Evolutionary conservation across 2,888 invertebrate genomes (phyloP).

Genomic region (Sminthurinus aureus): DNA sequence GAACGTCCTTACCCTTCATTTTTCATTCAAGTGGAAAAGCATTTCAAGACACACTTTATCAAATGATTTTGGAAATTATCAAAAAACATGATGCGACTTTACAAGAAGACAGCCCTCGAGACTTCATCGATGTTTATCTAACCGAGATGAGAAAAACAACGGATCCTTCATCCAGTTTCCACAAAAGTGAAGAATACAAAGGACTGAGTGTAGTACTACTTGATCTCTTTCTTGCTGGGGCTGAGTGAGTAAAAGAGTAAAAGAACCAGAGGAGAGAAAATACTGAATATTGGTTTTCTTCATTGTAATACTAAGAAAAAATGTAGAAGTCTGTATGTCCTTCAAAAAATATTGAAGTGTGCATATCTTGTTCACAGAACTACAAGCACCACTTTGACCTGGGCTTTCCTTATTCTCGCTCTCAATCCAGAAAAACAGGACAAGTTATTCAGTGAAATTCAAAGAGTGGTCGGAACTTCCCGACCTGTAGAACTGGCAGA

Average conservation of each 20-base stretch:
- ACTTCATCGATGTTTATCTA: conserved; percentile 57
- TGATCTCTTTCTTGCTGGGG: conserved; percentile 41
- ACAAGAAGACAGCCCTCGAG: conserved; percentile 47
- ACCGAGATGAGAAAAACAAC: conserved; percentile 47
- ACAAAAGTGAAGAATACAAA: conserved; percentile 36
- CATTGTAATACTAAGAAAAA: no score
- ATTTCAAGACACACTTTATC: conserved; percentile 37
- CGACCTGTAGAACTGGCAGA: conserved; percentile 48
- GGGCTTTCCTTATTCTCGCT: conserved; percentile 50
- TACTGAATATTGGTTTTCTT: no score
- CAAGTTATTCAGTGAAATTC: conserved; percentile 52
- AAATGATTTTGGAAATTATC: conserved; percentile 48
- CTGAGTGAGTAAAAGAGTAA: neutral
- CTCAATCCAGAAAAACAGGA: conserved; percentile 50
- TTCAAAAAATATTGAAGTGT: no score
- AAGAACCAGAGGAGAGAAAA: no score
- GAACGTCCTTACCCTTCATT: conserved; percentile 36
- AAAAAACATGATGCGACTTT: conserved; percentile 49
- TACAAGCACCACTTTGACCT: conserved; percentile 49
- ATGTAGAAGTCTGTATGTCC: no score
- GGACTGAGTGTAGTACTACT: conserved; percentile 37
- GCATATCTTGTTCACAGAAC: conserved; percentile 37
- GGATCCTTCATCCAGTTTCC: conserved; percentile 43
- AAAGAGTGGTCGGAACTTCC: conserved; percentile 46
- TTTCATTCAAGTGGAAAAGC: conserved; percentile 39